A percentile compares a stretch with the other conserved stretches of the same genome.
These are phyloP conservation scores for Zosterops pallidus DNA, from an alignment of 2,113 vertebrate genomes.

Conservation along the genomic window DNA sequence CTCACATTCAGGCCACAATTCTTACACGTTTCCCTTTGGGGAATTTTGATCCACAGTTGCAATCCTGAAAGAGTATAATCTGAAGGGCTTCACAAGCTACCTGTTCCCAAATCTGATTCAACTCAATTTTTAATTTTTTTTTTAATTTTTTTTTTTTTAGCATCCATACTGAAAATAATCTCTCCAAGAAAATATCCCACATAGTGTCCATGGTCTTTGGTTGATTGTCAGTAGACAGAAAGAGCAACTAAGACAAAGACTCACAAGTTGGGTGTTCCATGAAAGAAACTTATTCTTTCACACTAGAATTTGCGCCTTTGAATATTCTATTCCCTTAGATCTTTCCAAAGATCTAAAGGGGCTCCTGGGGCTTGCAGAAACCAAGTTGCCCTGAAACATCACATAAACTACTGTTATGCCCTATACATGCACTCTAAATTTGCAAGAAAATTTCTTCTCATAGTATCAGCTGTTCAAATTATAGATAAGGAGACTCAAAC, in stretches of 20 bases:
- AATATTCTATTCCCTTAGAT: not conserved
- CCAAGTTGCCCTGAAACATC: not conserved
- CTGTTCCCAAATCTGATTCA: not conserved
- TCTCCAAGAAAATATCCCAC: not conserved
- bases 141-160: not conserved
- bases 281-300: not conserved
- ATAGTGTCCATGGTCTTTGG: not conserved
- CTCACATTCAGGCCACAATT: not conserved
- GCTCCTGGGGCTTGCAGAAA: accelerated
- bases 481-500: not conserved
- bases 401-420: not conserved
- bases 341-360: not conserved
- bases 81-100: not conserved
- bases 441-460: not conserved
- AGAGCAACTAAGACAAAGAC: not conserved
- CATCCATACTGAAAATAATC: not conserved
- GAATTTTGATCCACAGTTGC: not conserved
- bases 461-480: not conserved
- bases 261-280: not conserved
- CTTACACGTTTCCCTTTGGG: not conserved
- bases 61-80: not conserved
- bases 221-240: not conserved
- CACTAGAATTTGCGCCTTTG: not conserved
- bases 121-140: too few relatives aligned
- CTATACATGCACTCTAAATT: not conserved